Percentiles rank a stretch among this genome's conserved stretches.
These are phyloP conservation scores for Dugesia japonica DNA, from an alignment of 2,888 invertebrate genomes.

Conservation along the genomic window DNA sequence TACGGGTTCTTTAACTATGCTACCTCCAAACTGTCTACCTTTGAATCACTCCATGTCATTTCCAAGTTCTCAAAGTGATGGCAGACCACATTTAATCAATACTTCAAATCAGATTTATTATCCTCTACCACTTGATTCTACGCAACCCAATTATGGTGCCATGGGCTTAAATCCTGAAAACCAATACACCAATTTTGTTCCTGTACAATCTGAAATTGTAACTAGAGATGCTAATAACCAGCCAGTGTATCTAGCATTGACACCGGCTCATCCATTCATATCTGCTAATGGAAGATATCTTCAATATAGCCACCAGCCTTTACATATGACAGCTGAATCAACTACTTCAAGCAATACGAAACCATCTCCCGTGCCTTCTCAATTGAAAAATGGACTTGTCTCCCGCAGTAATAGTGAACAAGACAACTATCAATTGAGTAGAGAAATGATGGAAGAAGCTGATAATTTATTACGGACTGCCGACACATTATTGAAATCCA, in stretches of 20 bases:
- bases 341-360: neutral
- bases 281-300: neutral
- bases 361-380: neutral
- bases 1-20: neutral
- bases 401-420: neutral
- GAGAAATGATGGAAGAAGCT: neutral
- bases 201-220: neutral
- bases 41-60: neutral
- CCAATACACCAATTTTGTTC: neutral
- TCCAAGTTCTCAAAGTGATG: neutral
- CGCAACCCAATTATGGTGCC: neutral
- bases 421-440: neutral
- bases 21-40: neutral
- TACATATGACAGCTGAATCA: neutral
- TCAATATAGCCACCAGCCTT: neutral
- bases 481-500: neutral
- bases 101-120: neutral
- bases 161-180: neutral
- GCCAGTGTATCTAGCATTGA: neutral
- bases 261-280: neutral
- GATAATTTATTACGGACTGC: neutral
- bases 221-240: neutral
- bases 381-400: neutral
- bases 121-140: neutral
- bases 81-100: neutral